Conservation (phyloP, 1,140 invertebrate species). For the Musca domestica region DNA sequence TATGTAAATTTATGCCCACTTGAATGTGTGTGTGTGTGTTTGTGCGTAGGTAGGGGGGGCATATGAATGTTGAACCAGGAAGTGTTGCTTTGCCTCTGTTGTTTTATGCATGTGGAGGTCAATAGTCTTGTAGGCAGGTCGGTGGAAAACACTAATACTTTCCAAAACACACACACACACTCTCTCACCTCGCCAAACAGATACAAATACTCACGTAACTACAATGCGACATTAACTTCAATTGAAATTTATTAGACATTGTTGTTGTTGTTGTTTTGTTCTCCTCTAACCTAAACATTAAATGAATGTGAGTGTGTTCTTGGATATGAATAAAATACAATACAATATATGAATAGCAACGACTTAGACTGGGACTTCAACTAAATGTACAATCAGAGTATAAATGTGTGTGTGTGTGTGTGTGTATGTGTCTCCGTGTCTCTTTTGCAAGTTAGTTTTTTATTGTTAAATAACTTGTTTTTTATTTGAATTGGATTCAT, state of each 20-base stretch:
- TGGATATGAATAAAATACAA: background rate
- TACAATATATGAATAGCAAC: background rate
- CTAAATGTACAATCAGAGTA: background rate
- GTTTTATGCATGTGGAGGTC: conserved; percentile 15
- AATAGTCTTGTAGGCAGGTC: conserved; percentile 20
- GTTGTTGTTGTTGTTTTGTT: too few species aligned
- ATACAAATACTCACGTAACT: background rate
- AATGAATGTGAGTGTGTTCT: background rate
- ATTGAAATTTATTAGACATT: conserved; percentile 13
- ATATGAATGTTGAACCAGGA: conserved; percentile 15
- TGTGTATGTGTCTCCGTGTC: too few species aligned
- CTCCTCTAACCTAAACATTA: background rate
- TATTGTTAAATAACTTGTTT: background rate
- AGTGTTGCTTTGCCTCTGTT: conserved; percentile 4
- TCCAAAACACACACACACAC: too few species aligned
- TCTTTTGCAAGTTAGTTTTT: background rate
- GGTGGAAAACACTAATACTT: too few species aligned
- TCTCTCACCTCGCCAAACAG: too few species aligned
- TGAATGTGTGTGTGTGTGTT: too few species aligned
- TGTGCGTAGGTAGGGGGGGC: too few species aligned
- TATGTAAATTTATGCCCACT: too few species aligned
- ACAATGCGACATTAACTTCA: background rate
- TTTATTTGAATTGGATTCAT: too few species aligned
- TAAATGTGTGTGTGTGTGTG: background rate
- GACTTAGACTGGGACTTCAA: too few species aligned